Percentiles rank a stretch among this genome's conserved stretches.
phyloP scores from a whole-genome alignment of 2,888 invertebrate species.

The Parnassius glacialis region DNA sequence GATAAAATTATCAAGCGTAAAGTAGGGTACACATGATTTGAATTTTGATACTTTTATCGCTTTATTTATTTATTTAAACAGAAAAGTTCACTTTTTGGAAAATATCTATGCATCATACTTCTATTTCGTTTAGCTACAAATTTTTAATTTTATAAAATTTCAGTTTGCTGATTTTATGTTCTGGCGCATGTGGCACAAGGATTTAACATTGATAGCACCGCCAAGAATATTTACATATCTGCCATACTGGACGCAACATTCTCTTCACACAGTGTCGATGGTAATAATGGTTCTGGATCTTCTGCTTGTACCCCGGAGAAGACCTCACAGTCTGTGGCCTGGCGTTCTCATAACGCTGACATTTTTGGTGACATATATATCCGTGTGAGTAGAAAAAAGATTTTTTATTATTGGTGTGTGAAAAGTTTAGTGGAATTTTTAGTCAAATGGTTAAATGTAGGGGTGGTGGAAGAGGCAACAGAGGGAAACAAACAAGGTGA shows the following conservation, averaged over 20 bases:
- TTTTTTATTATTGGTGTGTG: slow-evolving; percentile 5
- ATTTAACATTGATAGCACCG: slow-evolving; percentile 41
- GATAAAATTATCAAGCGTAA: too few relatives aligned
- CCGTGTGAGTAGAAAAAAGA: slow-evolving; percentile 41
- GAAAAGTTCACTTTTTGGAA: too few relatives aligned
- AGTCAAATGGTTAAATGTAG: too few relatives aligned
- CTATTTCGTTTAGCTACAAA: background rate
- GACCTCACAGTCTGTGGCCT: slow-evolving; percentile 38
- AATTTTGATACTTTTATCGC: too few relatives aligned
- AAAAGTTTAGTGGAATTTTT: too few relatives aligned
- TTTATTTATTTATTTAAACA: too few relatives aligned
- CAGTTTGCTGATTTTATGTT: slow-evolving; percentile 46
- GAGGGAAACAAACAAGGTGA: too few relatives aligned
- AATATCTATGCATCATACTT: too few relatives aligned
- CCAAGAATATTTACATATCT: slow-evolving; percentile 41
- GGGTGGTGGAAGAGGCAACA: too few relatives aligned
- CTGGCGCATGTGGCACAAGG: slow-evolving; percentile 42
- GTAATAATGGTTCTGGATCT: slow-evolving; percentile 41
- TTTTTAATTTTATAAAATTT: slow-evolving; percentile 20
- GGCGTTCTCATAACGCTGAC: slow-evolving; percentile 33
- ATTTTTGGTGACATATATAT: slow-evolving; percentile 37
- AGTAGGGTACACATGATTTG: too few relatives aligned
- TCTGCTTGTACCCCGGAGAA: slow-evolving; percentile 43
- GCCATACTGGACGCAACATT: slow-evolving; percentile 50
- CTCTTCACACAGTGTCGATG: slow-evolving; percentile 47